Base-by-base conservation (phyloP, 2,797 vertebrate genomes). In the Chloroceryle amazona region DNA sequence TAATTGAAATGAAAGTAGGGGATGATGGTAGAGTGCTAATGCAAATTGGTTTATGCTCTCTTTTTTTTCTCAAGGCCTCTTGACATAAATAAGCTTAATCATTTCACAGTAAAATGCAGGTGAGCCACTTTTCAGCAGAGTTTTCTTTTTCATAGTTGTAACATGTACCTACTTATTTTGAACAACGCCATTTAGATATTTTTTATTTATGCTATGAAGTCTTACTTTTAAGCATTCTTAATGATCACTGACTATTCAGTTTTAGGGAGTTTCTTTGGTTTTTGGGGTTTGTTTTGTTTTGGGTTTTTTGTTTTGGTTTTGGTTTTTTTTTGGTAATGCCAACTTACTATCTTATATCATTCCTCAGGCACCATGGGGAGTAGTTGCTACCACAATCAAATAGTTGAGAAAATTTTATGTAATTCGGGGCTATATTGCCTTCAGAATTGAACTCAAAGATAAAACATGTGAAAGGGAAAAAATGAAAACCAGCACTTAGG, bases 31-130 rank as follows among this genome's bases (percentile, higher is more conserved):
- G 97, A 89, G 95, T 97, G 98, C 96, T 98, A 98, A 98, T 98
- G 97, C 98, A 98, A 98, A 98, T 97, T 97, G 98, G 97, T 96
- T 97, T 97, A 97, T 92, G 95, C 96, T 98, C 98, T 97, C 97
- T 97, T 96, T 97, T 97, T 97, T 96, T 97, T 92, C 95, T 98
- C 97, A 98, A 98, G 98, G 98, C 98, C 98, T 98, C 98, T 98
- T 98, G 98, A 99, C 98, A 98, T 98, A 98, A 99, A 99, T 98
- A 98, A 98, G 98, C 98, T 99, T 99, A 98, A 99, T 99, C 99
- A 98, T 99, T 98, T 98, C 97, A 97, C 81, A 91, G 93, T 97
- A 98, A 98, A 98, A 97, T 98, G 97, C 92, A 86, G 31, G 82
- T 62, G 89, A 97, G 94, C 33, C 96, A 92, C 97, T 98, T 98